These are phyloP conservation scores for Morus bassanus DNA, from an alignment of 2,797 vertebrate species.

Conservation along the genomic window DNA sequence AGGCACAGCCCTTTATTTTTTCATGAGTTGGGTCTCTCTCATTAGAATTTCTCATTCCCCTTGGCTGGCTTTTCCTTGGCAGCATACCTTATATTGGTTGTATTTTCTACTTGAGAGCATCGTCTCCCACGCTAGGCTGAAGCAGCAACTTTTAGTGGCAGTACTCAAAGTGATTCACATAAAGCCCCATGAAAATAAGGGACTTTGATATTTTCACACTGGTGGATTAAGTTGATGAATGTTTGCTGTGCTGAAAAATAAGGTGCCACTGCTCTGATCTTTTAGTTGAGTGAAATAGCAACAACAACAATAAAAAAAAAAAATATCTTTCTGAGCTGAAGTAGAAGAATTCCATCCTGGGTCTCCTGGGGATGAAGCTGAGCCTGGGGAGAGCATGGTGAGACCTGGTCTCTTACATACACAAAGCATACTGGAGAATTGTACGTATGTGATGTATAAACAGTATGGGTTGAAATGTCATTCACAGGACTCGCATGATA, in stretches of 20 bases:
- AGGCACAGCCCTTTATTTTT: not conserved
- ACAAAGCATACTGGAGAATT: not conserved
- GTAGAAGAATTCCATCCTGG: not conserved
- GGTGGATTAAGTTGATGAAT: not conserved
- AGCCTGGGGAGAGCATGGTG: not conserved
- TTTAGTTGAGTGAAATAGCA: not conserved
- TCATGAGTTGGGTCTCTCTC: not conserved
- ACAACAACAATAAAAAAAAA: not conserved
- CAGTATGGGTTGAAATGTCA: not conserved
- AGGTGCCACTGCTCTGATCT: not conserved
- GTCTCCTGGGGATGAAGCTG: not conserved
- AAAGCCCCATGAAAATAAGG: not conserved
- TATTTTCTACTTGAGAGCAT: not conserved
- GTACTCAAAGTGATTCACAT: not conserved
- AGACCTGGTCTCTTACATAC: not conserved
- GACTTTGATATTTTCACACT: not conserved
- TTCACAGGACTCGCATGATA: accelerated
- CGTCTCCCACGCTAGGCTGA: not conserved
- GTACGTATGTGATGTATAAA: not conserved
- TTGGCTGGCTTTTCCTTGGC: not conserved
- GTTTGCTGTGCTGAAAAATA: not conserved
- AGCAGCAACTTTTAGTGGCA: not conserved
- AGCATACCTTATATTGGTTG: not conserved
- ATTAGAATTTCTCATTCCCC: not conserved
- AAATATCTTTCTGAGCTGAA: not conserved